Evolutionary conservation across 1,140 invertebrate genomes (phyloP).

Genomic region (Brachionus asplanchnoidis): DNA sequence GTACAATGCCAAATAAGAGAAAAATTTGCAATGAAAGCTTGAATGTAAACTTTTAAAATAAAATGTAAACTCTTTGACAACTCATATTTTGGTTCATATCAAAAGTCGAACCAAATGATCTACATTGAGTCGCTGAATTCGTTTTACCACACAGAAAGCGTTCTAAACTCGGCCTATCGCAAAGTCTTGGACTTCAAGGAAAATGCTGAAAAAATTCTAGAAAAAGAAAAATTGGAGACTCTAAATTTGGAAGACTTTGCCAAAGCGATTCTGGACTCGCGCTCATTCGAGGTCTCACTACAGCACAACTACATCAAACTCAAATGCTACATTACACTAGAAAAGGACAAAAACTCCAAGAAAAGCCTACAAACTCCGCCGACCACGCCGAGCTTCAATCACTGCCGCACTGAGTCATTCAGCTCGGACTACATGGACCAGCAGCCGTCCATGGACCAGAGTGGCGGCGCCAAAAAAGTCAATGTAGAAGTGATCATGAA

Average conservation of each 20-base stretch:
- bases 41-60: slow-evolving; percentile 30
- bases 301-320: slow-evolving; percentile 33
- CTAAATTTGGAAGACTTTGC: slow-evolving; percentile 39
- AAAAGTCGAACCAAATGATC: slow-evolving; percentile 25
- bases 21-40: slow-evolving; percentile 38
- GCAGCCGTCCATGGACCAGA: neutral
- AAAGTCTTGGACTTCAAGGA: slow-evolving; percentile 40
- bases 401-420: neutral
- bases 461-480: slow-evolving; percentile 40
- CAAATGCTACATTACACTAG: slow-evolving; percentile 37
- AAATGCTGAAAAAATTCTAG: slow-evolving; percentile 38
- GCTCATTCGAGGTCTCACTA: slow-evolving; percentile 29
- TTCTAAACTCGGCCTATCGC: slow-evolving; percentile 34
- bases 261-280: slow-evolving; percentile 36
- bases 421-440: slow-evolving; percentile 23
- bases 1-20: slow-evolving; percentile 39
- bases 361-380: slow-evolving; percentile 28
- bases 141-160: slow-evolving; percentile 1
- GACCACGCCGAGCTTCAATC: neutral
- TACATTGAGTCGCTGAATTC: slow-evolving; percentile 35
- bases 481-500: slow-evolving; percentile 39
- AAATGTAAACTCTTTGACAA: neutral
- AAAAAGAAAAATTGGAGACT: slow-evolving; percentile 38
- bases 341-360: slow-evolving; percentile 38
- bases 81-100: neutral